phyloP scores from a whole-genome alignment of 2,888 invertebrate genomes.

The Lasioglossum calceatum region DNA sequence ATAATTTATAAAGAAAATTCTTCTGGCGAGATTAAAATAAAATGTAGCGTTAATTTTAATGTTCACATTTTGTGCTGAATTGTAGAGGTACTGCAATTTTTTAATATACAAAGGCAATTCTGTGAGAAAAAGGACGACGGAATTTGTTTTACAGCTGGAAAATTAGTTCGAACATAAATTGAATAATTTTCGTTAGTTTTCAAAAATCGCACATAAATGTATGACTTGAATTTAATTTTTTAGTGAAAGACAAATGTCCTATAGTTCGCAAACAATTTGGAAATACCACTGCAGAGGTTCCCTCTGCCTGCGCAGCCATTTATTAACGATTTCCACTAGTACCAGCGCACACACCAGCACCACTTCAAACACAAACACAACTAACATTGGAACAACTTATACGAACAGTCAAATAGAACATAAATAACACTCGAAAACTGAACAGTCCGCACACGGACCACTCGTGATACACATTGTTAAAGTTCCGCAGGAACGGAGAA shows the following conservation, averaged over 20 bases:
- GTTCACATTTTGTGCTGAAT: not conserved
- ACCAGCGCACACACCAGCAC: not conserved
- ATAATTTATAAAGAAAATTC: not conserved
- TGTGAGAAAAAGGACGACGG: not conserved
- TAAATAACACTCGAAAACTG: constrained; percentile 13
- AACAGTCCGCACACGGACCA: not conserved
- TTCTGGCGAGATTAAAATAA: not conserved
- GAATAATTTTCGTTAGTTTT: not conserved
- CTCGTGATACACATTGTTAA: not conserved
- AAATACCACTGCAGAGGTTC: not conserved
- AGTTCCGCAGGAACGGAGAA: not conserved
- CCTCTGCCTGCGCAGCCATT: not conserved
- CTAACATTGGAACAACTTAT: not conserved
- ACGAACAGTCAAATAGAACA: not conserved
- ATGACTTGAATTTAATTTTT: not conserved
- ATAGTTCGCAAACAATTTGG: not conserved
- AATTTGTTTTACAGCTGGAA: not conserved
- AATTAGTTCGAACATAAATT: not conserved
- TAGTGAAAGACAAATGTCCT: not conserved
- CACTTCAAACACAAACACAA: not conserved
- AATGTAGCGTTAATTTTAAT: not conserved
- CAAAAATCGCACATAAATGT: not conserved
- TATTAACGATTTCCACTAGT: not conserved
- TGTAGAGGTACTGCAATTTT: not conserved
- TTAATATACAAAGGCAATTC: not conserved